Conservation (phyloP, 2,113 vertebrate species). For the Dinomys branickii region DNA sequence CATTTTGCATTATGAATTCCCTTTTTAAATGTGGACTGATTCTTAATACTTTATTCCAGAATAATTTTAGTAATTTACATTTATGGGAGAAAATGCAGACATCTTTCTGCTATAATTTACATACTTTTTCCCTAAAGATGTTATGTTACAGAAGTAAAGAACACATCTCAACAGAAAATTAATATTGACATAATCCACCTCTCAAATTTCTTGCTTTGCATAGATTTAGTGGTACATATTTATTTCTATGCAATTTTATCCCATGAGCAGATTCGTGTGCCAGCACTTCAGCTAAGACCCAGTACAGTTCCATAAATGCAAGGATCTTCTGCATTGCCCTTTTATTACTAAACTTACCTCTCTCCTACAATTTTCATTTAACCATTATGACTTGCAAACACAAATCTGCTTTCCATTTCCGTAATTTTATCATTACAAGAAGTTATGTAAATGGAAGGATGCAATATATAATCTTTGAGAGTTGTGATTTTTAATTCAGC, state of each 20-base stretch:
- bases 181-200: not conserved
- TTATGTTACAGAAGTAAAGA: not conserved
- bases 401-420: not conserved
- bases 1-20: not conserved
- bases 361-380: not conserved
- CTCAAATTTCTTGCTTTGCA: not conserved
- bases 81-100: not conserved
- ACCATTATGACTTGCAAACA: not conserved
- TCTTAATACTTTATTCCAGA: conserved; percentile 28
- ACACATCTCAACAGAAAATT: not conserved
- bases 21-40: not conserved
- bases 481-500: not conserved
- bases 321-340: not conserved
- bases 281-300: not conserved
- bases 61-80: not conserved
- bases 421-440: conserved; percentile 15
- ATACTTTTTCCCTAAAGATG: not conserved
- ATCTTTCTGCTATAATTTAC: not conserved
- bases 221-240: not conserved
- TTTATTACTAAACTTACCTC: not conserved
- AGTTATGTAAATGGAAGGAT: not conserved
- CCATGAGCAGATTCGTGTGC: not conserved
- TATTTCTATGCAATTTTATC: conserved; percentile 1
- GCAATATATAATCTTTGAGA: not conserved
- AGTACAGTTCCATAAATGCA: not conserved